Conservation (phyloP, 2,888 invertebrate genomes). For the Aphrophora alni region DNA sequence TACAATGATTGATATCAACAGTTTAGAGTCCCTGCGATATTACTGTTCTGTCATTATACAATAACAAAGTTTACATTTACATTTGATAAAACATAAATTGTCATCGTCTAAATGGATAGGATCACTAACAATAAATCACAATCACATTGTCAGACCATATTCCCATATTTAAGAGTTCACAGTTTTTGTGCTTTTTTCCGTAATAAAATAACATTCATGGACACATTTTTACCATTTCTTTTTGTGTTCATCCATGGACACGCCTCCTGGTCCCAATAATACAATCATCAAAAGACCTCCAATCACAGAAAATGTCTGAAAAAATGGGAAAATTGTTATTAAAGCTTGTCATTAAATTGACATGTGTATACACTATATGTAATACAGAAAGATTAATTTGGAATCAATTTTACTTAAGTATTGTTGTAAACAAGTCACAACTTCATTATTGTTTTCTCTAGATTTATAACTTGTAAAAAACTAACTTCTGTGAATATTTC, state of each 20-base stretch:
- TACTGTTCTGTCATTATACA: neutral
- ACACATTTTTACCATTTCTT: slow-evolving; percentile 84
- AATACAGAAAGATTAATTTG: no score
- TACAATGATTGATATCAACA: neutral
- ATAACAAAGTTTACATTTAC: neutral
- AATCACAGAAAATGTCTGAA: slow-evolving; percentile 96
- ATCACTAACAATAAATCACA: neutral
- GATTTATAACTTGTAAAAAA: no score
- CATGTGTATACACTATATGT: neutral
- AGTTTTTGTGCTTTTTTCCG: neutral
- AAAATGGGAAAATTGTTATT: no score
- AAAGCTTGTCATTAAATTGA: neutral
- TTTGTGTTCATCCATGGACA: slow-evolving; percentile 99
- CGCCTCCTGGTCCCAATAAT: slow-evolving; percentile 96
- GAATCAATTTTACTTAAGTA: no score
- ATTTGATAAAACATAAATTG: neutral
- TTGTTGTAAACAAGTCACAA: no score
- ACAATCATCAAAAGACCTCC: slow-evolving; percentile 99
- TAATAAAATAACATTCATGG: neutral
- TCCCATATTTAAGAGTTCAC: neutral
- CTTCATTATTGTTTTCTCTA: no score
- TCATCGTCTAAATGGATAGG: neutral
- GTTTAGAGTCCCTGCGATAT: no score
- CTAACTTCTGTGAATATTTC: no score
- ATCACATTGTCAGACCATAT: neutral